Evolutionary conservation across 2,113 vertebrate species (phyloP).

Genomic region (Malurus alboscapulatus): DNA sequence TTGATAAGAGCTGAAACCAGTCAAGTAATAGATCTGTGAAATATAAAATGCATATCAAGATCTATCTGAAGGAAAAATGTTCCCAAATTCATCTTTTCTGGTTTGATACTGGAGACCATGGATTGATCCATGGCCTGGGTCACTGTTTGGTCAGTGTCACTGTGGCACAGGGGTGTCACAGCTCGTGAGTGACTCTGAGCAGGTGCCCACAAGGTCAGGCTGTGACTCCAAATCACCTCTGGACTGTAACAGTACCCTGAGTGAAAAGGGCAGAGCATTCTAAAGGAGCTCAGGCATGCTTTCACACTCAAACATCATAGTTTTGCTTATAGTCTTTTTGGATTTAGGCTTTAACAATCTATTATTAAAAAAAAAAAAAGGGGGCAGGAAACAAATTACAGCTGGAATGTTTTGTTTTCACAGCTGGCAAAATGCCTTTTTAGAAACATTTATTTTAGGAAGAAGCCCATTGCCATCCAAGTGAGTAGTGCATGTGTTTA

Average conservation of each 20-base stretch:
- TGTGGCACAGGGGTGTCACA: accelerated
- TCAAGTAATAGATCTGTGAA: background rate
- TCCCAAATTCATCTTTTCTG: background rate
- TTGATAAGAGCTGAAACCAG: background rate
- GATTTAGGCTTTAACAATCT: background rate
- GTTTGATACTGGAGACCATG: background rate
- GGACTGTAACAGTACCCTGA: background rate
- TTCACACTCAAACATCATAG: background rate
- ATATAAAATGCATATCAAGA: background rate
- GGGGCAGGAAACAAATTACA: background rate
- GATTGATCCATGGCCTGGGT: background rate
- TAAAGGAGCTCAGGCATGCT: background rate
- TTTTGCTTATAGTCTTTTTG: background rate
- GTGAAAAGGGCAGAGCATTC: background rate
- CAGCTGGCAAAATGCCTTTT: background rate
- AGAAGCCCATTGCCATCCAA: background rate
- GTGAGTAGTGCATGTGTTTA: background rate
- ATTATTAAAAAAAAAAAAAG: background rate
- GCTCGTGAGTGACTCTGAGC: background rate
- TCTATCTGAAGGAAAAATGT: background rate
- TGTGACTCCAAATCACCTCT: background rate
- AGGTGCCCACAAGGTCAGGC: background rate
- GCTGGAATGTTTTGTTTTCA: background rate
- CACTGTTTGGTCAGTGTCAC: background rate
- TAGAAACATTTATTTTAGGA: background rate